Evolutionary conservation across 92 coral and sea anemone genomes (phyloP).

Genomic region (Chrysogorgia sp.): DNA sequence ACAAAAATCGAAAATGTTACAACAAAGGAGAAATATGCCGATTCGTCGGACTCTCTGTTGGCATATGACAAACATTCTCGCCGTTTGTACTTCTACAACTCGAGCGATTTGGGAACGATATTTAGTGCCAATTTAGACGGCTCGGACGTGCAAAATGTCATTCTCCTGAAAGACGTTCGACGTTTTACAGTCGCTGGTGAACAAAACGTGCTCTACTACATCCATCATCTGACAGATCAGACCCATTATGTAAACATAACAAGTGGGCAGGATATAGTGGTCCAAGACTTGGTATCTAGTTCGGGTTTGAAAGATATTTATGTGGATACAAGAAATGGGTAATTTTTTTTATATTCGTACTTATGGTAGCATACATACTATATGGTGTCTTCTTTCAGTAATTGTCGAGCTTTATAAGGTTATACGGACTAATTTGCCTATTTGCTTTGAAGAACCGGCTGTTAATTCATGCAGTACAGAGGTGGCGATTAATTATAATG

Average conservation of each 20-base stretch:
- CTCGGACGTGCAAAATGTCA: not conserved
- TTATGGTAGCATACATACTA: too few species aligned
- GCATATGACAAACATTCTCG: slow-evolving; percentile 12
- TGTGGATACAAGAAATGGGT: slow-evolving; percentile 4
- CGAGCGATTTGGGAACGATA: not conserved
- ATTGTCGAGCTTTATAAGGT: too few species aligned
- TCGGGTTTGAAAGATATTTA: slow-evolving; percentile 5
- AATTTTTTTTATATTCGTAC: not conserved
- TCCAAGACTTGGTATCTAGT: not conserved
- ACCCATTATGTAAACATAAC: not conserved
- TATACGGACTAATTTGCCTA: too few species aligned
- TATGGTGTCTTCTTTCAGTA: too few species aligned
- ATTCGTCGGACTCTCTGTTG: not conserved
- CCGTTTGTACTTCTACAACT: slow-evolving; percentile 24
- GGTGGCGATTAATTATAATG: too few species aligned
- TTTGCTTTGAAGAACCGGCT: slow-evolving; percentile 1
- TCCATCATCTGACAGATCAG: not conserved
- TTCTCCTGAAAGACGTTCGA: not conserved
- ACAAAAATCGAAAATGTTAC: slow-evolving; percentile 1
- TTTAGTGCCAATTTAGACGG: slow-evolving; percentile 22
- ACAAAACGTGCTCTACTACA: slow-evolving; percentile 14
- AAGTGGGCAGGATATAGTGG: not conserved
- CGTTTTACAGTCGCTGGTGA: slow-evolving; percentile 4
- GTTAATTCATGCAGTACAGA: too few species aligned
- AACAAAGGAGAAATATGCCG: not conserved